Evolutionary conservation across 2,797 vertebrate genomes (phyloP).

Genomic region (Cercopithecus hamlyni): DNA sequence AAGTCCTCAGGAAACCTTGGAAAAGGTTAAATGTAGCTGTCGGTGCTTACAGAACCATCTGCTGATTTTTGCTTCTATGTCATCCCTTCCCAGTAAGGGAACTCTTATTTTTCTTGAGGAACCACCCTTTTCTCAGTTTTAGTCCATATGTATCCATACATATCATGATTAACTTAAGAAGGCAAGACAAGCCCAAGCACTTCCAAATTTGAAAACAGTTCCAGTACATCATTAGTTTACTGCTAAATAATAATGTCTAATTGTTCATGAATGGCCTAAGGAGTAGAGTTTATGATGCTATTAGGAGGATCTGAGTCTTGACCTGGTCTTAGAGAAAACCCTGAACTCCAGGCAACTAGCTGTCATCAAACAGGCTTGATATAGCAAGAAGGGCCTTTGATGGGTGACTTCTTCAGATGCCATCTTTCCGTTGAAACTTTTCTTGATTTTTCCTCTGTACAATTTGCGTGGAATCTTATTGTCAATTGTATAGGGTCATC

Average conservation of each 20-base stretch:
- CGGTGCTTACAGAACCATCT: background rate
- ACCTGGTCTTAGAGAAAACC: background rate
- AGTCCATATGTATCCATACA: background rate
- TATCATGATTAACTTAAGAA: background rate
- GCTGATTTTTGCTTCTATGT: background rate
- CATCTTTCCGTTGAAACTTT: background rate
- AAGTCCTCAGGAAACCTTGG: background rate
- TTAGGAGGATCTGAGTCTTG: background rate
- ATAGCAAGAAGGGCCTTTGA: background rate
- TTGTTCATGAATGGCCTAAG: background rate
- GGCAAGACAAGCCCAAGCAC: background rate
- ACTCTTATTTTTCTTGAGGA: background rate
- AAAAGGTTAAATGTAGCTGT: background rate
- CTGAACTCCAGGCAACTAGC: background rate
- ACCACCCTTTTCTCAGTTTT: background rate
- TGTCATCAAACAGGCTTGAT: background rate
- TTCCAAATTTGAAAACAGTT: slow-evolving; percentile 14
- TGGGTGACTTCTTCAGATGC: background rate
- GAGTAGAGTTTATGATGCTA: background rate
- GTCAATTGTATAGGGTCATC: background rate
- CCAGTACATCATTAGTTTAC: background rate
- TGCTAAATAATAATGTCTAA: background rate
- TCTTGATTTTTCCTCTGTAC: background rate
- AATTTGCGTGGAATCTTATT: background rate
- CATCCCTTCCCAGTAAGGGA: background rate